phyloP scores from a whole-genome alignment of 2,888 invertebrate genomes.

The Megaustenia siamemsis region DNA sequence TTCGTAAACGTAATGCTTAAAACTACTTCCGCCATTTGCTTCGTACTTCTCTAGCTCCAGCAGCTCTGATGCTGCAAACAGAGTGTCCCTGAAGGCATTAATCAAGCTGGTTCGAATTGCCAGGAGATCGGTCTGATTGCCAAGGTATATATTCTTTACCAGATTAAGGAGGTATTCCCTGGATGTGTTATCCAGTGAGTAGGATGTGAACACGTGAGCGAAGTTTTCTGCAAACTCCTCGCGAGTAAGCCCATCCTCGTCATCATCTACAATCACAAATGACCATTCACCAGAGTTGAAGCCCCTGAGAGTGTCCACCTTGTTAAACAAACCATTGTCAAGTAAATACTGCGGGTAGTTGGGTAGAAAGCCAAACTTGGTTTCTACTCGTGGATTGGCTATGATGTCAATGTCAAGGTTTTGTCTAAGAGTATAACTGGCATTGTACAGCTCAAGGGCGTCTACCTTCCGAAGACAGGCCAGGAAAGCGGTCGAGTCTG shows the following conservation, averaged over 20 bases:
- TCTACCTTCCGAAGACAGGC: conserved; percentile 27
- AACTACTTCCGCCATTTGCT: neutral
- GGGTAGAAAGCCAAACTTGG: conserved; percentile 46
- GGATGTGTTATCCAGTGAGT: conserved; percentile 4
- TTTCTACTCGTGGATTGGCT: conserved; percentile 29
- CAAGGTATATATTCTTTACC: conserved; percentile 5
- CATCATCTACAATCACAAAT: neutral
- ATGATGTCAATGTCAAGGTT: neutral
- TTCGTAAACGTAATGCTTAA: conserved; percentile 34
- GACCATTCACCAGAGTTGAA: conserved; percentile 39
- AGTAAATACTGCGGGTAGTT: conserved; percentile 36
- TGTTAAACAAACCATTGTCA: conserved; percentile 25
- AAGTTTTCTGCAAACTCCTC: neutral
- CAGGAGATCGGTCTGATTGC: conserved; percentile 13
- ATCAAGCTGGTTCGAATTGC: conserved; percentile 25
- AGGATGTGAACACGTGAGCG: neutral
- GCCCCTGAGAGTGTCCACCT: conserved; percentile 38
- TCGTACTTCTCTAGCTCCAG: conserved; percentile 4
- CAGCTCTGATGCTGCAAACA: conserved; percentile 9
- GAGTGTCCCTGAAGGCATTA: neutral
- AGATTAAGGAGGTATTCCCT: neutral
- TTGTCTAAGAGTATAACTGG: neutral
- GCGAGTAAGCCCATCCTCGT: conserved; percentile 33
- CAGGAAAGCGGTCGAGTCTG: neutral
- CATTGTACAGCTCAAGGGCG: neutral